phyloP scores from a whole-genome alignment of 2,797 vertebrate genomes.

The Astyanax mexicanus region DNA sequence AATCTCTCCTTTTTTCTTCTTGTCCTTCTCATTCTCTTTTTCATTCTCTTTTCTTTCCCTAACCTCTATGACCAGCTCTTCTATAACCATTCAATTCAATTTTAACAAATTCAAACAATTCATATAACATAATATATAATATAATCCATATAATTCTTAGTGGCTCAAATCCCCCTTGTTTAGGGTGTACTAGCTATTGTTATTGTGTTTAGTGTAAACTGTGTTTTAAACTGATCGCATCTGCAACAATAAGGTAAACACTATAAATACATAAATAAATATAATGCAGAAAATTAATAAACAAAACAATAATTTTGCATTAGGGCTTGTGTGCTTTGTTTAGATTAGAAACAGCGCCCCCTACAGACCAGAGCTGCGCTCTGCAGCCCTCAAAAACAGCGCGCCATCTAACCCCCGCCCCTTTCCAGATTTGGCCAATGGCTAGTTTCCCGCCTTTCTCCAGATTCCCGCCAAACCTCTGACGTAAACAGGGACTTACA shows the following conservation, averaged over 20 bases:
- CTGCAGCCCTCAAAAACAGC: neutral
- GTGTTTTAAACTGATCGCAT: too few species aligned
- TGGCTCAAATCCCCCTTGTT: too few species aligned
- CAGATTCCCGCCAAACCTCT: constrained; percentile 74
- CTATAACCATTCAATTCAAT: neutral
- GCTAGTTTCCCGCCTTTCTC: constrained; percentile 73
- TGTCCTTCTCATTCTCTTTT: constrained; percentile 6
- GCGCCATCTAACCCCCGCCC: constrained; percentile 3
- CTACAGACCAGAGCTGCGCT: neutral
- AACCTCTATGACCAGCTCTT: neutral
- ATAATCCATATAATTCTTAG: neutral
- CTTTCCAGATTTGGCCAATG: constrained; percentile 44
- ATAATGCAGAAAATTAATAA: neutral
- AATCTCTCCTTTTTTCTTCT: too few species aligned
- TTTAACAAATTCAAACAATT: neutral
- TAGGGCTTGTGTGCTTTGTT: neutral
- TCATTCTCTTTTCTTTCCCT: neutral
- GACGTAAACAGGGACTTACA: neutral
- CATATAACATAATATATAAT: too few species aligned
- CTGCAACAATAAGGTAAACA: neutral
- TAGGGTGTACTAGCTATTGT: too few species aligned
- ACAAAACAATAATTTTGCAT: neutral
- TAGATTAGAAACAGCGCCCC: neutral
- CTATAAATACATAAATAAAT: neutral
- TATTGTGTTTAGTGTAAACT: too few species aligned